Percentiles rank a stretch among this genome's conserved stretches.
These are phyloP conservation scores for Dicerorhinus sumatrensis DNA, from an alignment of 2,113 vertebrate species.

Conservation along the genomic window DNA sequence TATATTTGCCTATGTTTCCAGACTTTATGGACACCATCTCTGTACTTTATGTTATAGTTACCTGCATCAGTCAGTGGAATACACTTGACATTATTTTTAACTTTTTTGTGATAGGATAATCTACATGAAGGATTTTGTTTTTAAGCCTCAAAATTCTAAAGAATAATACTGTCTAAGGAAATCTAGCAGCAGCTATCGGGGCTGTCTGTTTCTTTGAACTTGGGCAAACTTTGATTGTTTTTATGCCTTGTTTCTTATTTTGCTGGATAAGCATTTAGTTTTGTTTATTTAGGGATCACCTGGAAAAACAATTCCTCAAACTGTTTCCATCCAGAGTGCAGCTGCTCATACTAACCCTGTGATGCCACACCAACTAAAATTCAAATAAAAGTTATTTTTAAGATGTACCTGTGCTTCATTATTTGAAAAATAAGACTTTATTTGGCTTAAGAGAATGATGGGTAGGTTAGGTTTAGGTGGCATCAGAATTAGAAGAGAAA, in stretches of 20 bases:
- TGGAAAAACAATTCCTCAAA: conserved; percentile 60
- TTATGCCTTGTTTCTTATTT: conserved; percentile 54
- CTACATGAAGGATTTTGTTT: conserved; percentile 50
- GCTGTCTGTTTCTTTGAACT: conserved; percentile 43
- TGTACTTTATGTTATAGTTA: background rate
- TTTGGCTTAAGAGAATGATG: conserved; percentile 51
- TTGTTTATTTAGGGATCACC: conserved; percentile 60
- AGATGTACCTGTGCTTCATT: conserved; percentile 67
- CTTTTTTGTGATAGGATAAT: conserved; percentile 8
- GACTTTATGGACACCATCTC: background rate
- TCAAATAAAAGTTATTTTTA: conserved; percentile 61
- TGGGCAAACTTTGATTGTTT: conserved; percentile 33
- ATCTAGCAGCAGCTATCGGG: conserved; percentile 46
- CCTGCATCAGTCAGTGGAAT: background rate
- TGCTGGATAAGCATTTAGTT: conserved; percentile 47
- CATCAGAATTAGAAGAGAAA: conserved; percentile 82
- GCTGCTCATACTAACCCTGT: conserved; percentile 85
- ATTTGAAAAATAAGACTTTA: conserved; percentile 69
- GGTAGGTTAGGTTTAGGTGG: conserved; percentile 70
- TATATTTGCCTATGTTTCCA: background rate
- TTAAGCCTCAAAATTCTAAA: conserved; percentile 35
- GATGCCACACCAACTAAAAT: conserved; percentile 83
- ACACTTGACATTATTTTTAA: background rate
- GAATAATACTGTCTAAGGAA: conserved; percentile 54
- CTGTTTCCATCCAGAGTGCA: conserved; percentile 64